These are phyloP conservation scores for Drosophila pandora DNA, from an alignment of 1,140 invertebrate genomes.

Conservation along the genomic window DNA sequence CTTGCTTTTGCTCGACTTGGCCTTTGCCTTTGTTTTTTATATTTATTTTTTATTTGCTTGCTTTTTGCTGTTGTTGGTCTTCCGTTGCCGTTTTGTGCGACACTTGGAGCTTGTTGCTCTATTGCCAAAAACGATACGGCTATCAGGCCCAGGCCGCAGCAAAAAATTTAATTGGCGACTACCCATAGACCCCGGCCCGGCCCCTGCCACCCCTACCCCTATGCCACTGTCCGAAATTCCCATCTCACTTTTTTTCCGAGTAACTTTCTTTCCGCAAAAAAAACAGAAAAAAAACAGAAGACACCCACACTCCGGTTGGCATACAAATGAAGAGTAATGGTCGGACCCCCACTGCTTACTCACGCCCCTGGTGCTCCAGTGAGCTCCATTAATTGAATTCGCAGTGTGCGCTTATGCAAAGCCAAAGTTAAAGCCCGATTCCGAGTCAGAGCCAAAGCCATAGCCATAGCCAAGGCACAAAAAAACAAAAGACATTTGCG, in stretches of 20 bases:
- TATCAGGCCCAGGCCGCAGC: background rate
- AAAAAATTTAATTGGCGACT: constrained; percentile 40
- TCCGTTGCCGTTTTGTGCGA: constrained; percentile 19
- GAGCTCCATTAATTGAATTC: constrained; percentile 15
- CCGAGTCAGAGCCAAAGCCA: background rate
- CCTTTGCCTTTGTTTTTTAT: background rate
- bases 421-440: background rate
- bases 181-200: background rate
- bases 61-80: constrained; percentile 2
- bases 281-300: constrained; percentile 2
- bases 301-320: constrained; percentile 31
- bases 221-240: background rate
- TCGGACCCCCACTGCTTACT: background rate
- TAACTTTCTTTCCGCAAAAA: constrained; percentile 52
- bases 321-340: constrained; percentile 52
- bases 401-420: constrained; percentile 36
- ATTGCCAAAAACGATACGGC: constrained; percentile 18
- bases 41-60: constrained; percentile 2
- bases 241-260: constrained; percentile 14
- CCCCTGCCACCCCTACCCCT: background rate
- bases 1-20: constrained; percentile 18
- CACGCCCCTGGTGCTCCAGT: background rate
- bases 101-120: constrained; percentile 29
- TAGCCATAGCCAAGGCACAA: background rate
- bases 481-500: constrained; percentile 27